Evolutionary conservation across 2,888 invertebrate species (phyloP), one percentile per base, ranked within the genome.

Genomic region (Hirtodrosophila alboralis): DNA sequence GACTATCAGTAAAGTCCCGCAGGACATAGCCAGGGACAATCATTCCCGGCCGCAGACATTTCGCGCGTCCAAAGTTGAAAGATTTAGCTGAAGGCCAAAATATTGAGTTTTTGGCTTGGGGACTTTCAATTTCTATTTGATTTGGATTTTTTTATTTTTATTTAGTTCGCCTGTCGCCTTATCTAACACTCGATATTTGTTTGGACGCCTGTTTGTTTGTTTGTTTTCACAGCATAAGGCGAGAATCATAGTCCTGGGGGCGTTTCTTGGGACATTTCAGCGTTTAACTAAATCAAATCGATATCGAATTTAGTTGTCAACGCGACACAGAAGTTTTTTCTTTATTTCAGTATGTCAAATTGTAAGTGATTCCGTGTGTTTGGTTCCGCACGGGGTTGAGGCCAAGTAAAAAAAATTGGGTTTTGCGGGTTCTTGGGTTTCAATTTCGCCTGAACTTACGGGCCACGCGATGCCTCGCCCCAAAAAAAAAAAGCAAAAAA

Each of bases 211-310:
- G 57, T 65, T 59, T 72, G 64, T 66, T 60, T 83, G 77, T 81
- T 77, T 85, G 85, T 75, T 75, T 75, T 83, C 62, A 58, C 73
- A 70, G 76, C 65, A 70, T 70, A 75, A 83, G 84, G 80, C 80
- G 84, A 80, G 76, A 80, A 80, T 85, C 80, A 79, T 45, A 61
- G 81, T 81, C 57, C 31, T 14, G 12, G 3, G 1, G 3, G 26
- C 1, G n/a, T 1, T 12, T 62, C 43, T 18, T 10, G 51, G 54
- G 60, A 61, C 63, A 63, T 73, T 79, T 75, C 58, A 54, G 38
- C 80, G 76, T 71, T 85, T 86, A 85, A 83, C 86, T 85, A 84
- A 84, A 85, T 81, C 86, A 81, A 81, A 81, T 86, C 80, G 80
- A 81, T 81, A 84, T 81, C 71, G 80, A 81, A 81, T 81, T 84